Evolutionary conservation across 1,140 invertebrate genomes (phyloP).

Genomic region (Pseudomyrmex flavicornis): DNA sequence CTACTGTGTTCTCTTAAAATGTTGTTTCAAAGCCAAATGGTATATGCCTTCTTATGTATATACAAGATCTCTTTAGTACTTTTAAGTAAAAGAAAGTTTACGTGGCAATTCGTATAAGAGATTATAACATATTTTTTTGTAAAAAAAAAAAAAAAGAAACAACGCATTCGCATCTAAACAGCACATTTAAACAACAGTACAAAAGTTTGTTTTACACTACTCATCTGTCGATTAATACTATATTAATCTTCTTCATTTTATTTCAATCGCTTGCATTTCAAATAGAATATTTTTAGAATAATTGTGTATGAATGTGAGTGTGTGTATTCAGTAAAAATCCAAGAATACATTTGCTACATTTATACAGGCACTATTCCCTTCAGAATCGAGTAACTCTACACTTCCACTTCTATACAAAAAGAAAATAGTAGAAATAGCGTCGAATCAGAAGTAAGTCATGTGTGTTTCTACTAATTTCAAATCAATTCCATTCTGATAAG

Average conservation of each 20-base stretch:
- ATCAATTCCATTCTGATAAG: conserved; percentile 10
- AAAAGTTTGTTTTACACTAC: conserved; percentile 67
- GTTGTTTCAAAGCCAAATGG: conserved; percentile 58
- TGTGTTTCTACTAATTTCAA: background rate
- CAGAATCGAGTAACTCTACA: conserved; percentile 57
- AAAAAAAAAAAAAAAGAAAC: conserved; percentile 31
- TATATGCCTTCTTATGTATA: conserved; percentile 59
- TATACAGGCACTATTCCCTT: conserved; percentile 73
- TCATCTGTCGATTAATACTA: conserved; percentile 65
- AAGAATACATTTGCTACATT: conserved; percentile 71
- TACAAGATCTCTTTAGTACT: conserved; percentile 44
- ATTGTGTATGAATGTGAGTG: conserved; percentile 38
- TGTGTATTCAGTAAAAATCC: conserved; percentile 28
- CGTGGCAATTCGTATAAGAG: conserved; percentile 55
- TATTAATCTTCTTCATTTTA: conserved; percentile 52
- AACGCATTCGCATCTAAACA: conserved; percentile 60
- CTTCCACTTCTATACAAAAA: conserved; percentile 50
- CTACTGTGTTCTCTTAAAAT: conserved; percentile 58
- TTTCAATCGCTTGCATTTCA: conserved; percentile 53
- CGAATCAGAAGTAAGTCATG: conserved; percentile 41
- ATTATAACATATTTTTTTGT: conserved; percentile 70
- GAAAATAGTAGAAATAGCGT: conserved; percentile 29
- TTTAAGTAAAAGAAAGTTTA: conserved; percentile 68
- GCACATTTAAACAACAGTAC: conserved; percentile 72
- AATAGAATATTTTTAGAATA: conserved; percentile 64